Evolutionary conservation across 2,888 invertebrate genomes (phyloP).

Genomic region (Hirtodrosophila confusa): DNA sequence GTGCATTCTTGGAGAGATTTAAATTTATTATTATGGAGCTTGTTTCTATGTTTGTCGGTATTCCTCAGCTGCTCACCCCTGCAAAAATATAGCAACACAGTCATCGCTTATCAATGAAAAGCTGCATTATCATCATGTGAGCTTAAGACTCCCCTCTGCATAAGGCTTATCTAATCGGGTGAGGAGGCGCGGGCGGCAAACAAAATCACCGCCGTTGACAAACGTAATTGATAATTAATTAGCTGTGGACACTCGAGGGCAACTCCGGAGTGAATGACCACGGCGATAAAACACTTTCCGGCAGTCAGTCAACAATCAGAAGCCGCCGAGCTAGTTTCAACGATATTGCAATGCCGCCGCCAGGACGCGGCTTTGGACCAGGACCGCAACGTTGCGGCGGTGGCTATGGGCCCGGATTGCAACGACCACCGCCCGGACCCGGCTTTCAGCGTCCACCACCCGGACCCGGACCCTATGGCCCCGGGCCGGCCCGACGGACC

Average conservation of each 20-base stretch:
- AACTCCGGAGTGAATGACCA: slow-evolving; percentile 33
- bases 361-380: slow-evolving; percentile 43
- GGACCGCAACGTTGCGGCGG: slow-evolving; percentile 12
- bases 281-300: slow-evolving; percentile 37
- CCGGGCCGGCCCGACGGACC: slow-evolving; percentile 51
- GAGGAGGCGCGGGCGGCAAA: slow-evolving; percentile 1
- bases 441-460: slow-evolving; percentile 26
- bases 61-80: slow-evolving; percentile 1
- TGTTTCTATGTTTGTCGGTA: not conserved
- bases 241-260: slow-evolving; percentile 39
- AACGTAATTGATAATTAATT: slow-evolving; percentile 72
- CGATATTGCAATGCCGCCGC: slow-evolving; percentile 55
- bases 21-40: no score
- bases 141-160: slow-evolving; percentile 26
- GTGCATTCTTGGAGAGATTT: no score
- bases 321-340: slow-evolving; percentile 8
- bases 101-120: slow-evolving; percentile 41
- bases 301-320: slow-evolving; percentile 45
- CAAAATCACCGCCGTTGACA: slow-evolving; percentile 57
- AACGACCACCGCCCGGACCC: slow-evolving; percentile 24
- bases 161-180: slow-evolving; percentile 47
- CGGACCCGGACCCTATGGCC: slow-evolving; percentile 38
- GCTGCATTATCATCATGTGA: slow-evolving; percentile 29
- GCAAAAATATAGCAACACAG: not conserved
- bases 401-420: slow-evolving; percentile 11